Percentiles rank a stretch among this genome's conserved stretches.
phyloP scores from a whole-genome alignment of 2,888 invertebrate species.

The Platycheirus albimanus region DNA sequence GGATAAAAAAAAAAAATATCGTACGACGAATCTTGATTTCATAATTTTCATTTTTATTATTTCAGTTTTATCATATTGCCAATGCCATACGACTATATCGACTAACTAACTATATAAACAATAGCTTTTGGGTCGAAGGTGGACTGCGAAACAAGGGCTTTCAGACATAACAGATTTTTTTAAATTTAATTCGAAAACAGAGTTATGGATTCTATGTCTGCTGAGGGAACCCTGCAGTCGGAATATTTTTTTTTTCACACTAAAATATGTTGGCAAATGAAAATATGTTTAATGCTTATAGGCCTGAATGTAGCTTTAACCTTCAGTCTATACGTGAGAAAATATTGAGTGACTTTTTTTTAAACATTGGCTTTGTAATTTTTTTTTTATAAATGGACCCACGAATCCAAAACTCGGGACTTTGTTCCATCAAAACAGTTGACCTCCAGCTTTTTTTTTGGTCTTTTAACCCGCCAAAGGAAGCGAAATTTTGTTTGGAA shows the following conservation, averaged over 20 bases:
- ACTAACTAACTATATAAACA: constrained; percentile 30
- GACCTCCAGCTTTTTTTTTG: too few species aligned
- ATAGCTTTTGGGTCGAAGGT: neutral
- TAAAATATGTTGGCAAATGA: constrained; percentile 6
- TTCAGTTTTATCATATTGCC: constrained; percentile 12
- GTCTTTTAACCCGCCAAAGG: too few species aligned
- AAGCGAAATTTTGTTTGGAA: too few species aligned
- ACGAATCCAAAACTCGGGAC: too few species aligned
- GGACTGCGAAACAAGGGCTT: neutral
- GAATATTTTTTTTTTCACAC: neutral
- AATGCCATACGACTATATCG: neutral
- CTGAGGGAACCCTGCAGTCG: neutral
- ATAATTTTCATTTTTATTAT: constrained; percentile 62
- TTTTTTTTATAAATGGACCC: too few species aligned
- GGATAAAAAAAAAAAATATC: constrained; percentile 1
- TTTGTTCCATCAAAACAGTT: too few species aligned
- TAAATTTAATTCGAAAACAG: constrained; percentile 24
- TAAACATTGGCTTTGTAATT: too few species aligned
- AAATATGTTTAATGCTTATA: constrained; percentile 24
- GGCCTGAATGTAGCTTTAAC: too few species aligned
- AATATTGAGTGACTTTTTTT: neutral
- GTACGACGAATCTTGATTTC: constrained; percentile 53
- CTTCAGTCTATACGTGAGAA: neutral
- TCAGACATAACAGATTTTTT: constrained; percentile 9
- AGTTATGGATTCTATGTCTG: constrained; percentile 16